Evolutionary conservation across 2,113 vertebrate species (phyloP).

Genomic region (Oplegnathus fasciatus): DNA sequence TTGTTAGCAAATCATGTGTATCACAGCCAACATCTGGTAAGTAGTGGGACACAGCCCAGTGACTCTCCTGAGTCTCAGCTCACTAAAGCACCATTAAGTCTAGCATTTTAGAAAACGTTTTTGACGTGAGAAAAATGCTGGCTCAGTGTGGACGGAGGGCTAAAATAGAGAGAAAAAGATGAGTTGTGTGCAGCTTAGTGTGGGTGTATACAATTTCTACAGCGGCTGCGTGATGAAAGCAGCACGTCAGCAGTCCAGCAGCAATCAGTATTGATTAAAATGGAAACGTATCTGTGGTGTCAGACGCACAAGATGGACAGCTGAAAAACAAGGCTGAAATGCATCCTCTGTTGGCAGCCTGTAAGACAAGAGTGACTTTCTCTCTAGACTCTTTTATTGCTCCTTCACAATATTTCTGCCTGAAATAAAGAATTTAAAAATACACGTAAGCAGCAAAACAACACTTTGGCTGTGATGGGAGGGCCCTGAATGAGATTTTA

Average conservation of each 20-base stretch:
- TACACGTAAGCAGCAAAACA: not conserved
- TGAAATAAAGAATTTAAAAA: not conserved
- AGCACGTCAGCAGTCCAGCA: not conserved
- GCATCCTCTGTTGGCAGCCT: not conserved
- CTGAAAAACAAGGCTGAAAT: not conserved
- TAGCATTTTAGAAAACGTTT: not conserved
- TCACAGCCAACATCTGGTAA: not conserved
- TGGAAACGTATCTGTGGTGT: not conserved
- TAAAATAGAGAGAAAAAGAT: not conserved
- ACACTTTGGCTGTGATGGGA: not conserved
- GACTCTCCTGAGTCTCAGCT: constrained; percentile 4
- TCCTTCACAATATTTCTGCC: not conserved
- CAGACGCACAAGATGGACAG: not conserved
- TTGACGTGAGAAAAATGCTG: not conserved
- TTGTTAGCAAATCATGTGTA: not conserved
- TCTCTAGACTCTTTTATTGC: not conserved
- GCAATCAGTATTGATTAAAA: constrained; percentile 8
- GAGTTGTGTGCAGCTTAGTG: not conserved
- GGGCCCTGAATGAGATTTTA: not conserved
- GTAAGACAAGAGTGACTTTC: not conserved
- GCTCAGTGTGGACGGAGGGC: not conserved
- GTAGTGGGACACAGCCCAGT: not conserved
- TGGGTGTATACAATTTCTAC: not conserved
- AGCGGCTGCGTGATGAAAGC: not conserved
- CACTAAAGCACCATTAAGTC: not conserved